A percentile compares a stretch with the other conserved stretches of the same genome.
Conservation (phyloP, 2,888 invertebrate species). For the Drosophila cracens region DNA sequence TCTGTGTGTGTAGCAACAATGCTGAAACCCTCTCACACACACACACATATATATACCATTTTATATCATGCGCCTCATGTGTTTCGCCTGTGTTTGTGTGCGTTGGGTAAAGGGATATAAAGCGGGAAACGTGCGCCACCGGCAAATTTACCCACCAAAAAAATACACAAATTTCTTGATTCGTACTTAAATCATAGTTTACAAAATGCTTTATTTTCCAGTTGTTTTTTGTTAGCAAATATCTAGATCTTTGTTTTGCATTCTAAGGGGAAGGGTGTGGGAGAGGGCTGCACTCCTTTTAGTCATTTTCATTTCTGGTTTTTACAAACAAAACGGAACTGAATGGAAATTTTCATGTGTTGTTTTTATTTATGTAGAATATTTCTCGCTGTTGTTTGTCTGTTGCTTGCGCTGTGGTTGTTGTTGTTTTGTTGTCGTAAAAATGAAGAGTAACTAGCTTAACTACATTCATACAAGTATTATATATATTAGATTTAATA, state of each 20-base stretch:
- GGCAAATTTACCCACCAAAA: conserved; percentile 32
- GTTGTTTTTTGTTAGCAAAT: conserved; percentile 38
- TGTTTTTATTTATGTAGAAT: conserved; percentile 52
- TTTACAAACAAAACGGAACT: conserved; percentile 34
- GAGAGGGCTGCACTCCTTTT: not conserved
- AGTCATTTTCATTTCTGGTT: conserved; percentile 22
- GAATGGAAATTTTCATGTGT: conserved; percentile 19
- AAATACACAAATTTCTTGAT: conserved; percentile 5
- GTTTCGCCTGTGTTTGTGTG: conserved; percentile 7
- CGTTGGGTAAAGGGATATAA: conserved; percentile 42
- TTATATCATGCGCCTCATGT: conserved; percentile 22
- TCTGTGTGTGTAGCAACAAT: conserved; percentile 25
- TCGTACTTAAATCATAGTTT: conserved; percentile 61
- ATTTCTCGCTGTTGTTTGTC: conserved; percentile 34
- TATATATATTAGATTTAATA: conserved; percentile 52
- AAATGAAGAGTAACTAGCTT: conserved; percentile 69
- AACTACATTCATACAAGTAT: conserved; percentile 63
- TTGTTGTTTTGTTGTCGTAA: conserved; percentile 54
- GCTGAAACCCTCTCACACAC: conserved; percentile 34
- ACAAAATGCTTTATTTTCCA: conserved; percentile 72
- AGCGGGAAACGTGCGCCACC: conserved; percentile 68
- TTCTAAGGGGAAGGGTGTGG: not conserved
- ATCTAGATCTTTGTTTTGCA: conserved; percentile 44
- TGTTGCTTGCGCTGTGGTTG: conserved; percentile 24
- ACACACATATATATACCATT: conserved; percentile 6